Conservation (phyloP, 2,797 vertebrate genomes). For the Hydrolagus colliei region DNA sequence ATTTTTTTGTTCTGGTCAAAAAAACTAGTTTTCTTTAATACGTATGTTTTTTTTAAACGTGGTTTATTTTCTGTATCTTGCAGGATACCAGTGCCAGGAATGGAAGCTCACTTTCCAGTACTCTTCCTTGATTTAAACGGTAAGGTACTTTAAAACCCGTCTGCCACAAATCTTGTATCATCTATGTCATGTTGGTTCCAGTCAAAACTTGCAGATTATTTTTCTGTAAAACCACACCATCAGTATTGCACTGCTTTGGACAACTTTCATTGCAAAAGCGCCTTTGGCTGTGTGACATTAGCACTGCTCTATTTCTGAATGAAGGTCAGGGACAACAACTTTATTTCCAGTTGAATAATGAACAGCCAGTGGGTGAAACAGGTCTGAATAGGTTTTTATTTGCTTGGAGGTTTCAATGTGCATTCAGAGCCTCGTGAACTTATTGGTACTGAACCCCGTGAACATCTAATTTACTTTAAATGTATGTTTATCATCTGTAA, state of each 20-base stretch:
- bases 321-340: background rate
- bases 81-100: conserved; percentile 83
- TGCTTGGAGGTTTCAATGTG: too few species aligned
- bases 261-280: background rate
- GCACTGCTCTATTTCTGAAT: background rate
- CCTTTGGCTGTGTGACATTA: background rate
- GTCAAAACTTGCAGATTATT: background rate
- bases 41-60: background rate
- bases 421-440: too few species aligned
- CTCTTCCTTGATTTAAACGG: conserved; percentile 94
- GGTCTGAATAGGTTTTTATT: too few species aligned
- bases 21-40: background rate
- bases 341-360: background rate
- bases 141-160: conserved; percentile 46
- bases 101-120: conserved; percentile 91
- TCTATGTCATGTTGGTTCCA: background rate
- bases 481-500: too few species aligned
- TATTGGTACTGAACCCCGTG: too few species aligned
- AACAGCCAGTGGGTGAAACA: too few species aligned
- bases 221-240: background rate
- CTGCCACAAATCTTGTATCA: too few species aligned
- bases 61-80: conserved; percentile 34
- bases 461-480: too few species aligned
- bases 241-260: background rate
- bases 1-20: background rate